A percentile compares a stretch with the other conserved stretches of the same genome.
These are phyloP conservation scores for Antennarius striatus DNA, from an alignment of 2,113 vertebrate species.

Conservation along the genomic window DNA sequence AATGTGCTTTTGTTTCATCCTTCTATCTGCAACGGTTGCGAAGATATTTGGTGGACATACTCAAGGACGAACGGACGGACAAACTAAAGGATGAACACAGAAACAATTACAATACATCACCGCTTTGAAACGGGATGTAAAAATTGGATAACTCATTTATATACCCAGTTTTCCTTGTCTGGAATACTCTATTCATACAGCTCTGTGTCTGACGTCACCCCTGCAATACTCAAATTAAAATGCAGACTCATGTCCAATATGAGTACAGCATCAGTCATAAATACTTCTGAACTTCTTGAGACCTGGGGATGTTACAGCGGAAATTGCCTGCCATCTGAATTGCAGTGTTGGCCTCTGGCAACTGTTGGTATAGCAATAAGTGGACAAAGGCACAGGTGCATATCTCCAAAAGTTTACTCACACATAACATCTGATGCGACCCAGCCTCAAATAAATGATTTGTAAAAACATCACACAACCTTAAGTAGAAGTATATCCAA, in stretches of 20 bases:
- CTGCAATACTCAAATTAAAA: constrained; percentile 5
- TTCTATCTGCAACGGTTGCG: no score
- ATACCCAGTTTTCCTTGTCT: not conserved
- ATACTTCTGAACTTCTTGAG: constrained; percentile 2
- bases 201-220: not conserved
- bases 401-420: constrained; percentile 36
- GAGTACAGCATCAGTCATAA: not conserved
- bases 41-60: no score
- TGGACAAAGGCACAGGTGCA: constrained; percentile 60
- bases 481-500: constrained; percentile 43
- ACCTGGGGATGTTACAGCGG: constrained; percentile 19
- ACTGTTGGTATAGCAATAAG: constrained; percentile 11
- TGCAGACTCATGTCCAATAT: not conserved
- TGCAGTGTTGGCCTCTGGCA: constrained; percentile 7
- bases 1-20: no score
- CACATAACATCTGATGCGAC: constrained; percentile 53
- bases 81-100: no score
- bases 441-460: constrained; percentile 34
- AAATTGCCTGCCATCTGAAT: constrained; percentile 37
- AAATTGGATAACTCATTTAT: constrained; percentile 26
- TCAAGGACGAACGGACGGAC: no score
- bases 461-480: constrained; percentile 55
- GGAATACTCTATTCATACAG: not conserved
- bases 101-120: no score
- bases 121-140: no score